Evolutionary conservation across 2,797 vertebrate genomes (phyloP).

Genomic region (Chaunax sp.): DNA sequence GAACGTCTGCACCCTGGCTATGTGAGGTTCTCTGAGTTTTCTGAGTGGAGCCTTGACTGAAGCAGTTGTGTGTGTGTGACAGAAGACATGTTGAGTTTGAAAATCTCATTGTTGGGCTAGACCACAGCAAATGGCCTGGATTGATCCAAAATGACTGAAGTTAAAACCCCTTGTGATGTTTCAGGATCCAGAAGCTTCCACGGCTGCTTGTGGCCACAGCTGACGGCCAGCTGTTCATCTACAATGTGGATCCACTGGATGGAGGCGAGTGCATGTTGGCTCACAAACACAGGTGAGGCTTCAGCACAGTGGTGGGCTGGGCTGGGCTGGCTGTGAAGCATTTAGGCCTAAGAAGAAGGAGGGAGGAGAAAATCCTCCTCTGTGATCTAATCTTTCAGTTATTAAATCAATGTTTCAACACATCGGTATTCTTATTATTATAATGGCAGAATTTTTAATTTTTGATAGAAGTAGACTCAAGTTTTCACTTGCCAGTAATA

Average conservation of each 20-base stretch:
- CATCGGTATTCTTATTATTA: too few species aligned
- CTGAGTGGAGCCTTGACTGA: not conserved
- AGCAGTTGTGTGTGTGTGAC: too few species aligned
- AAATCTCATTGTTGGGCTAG: not conserved
- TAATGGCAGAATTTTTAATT: too few species aligned
- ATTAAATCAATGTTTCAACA: not conserved
- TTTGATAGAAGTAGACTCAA: too few species aligned
- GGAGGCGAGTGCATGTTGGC: conserved; percentile 91
- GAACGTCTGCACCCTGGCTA: conserved; percentile 91
- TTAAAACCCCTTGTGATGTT: conserved; percentile 14
- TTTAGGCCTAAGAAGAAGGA: not conserved
- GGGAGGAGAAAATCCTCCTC: not conserved
- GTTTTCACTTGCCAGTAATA: too few species aligned
- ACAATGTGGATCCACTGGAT: conserved; percentile 91
- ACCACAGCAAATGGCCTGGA: too few species aligned
- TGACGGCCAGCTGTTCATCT: conserved; percentile 92
- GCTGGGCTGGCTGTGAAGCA: too few species aligned
- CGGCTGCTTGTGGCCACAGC: conserved; percentile 90
- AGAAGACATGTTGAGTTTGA: not conserved
- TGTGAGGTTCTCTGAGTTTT: conserved; percentile 81
- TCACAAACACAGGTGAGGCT: conserved; percentile 90
- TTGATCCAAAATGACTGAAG: not conserved
- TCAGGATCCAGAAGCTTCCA: conserved; percentile 93
- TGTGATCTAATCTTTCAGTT: not conserved
- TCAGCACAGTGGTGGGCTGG: too few species aligned